These are phyloP conservation scores for Papilio aristodemus DNA, from an alignment of 1,140 invertebrate species.

Conservation along the genomic window DNA sequence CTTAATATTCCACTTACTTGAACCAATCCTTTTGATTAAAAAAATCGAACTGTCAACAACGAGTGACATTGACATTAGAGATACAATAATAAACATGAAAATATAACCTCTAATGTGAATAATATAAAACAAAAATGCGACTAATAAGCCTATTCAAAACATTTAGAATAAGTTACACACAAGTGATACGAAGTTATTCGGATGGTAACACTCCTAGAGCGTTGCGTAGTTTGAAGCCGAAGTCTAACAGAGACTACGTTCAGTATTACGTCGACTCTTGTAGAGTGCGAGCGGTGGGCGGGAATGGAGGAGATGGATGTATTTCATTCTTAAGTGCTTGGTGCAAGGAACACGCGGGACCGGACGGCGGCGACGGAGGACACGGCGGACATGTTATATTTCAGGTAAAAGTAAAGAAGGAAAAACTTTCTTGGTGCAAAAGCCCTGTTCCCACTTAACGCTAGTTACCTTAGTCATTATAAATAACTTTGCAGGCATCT, in stretches of 20 bases:
- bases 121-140: slow-evolving; percentile 48
- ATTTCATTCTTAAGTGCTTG: slow-evolving; percentile 90
- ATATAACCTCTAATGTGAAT: slow-evolving; percentile 43
- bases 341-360: slow-evolving; percentile 93
- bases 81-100: slow-evolving; percentile 33
- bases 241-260: slow-evolving; percentile 60
- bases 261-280: slow-evolving; percentile 87
- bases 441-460: too few relatives aligned
- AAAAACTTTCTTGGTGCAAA: too few relatives aligned
- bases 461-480: too few relatives aligned
- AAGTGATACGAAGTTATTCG: slow-evolving; percentile 43
- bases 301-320: slow-evolving; percentile 95
- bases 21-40: neutral
- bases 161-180: slow-evolving; percentile 41
- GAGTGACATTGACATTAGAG: slow-evolving; percentile 16
- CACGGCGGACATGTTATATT: slow-evolving; percentile 98
- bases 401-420: slow-evolving; percentile 45
- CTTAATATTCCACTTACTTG: too few relatives aligned
- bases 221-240: slow-evolving; percentile 66
- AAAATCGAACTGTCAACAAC: neutral
- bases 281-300: slow-evolving; percentile 85
- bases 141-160: slow-evolving; percentile 48
- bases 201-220: slow-evolving; percentile 58
- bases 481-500: slow-evolving; percentile 58
- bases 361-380: slow-evolving; percentile 98